Percentiles rank a stretch among this genome's conserved stretches.
Evolutionary conservation across 2,797 vertebrate genomes (phyloP).

Genomic region (Manis crassicaudata): DNA sequence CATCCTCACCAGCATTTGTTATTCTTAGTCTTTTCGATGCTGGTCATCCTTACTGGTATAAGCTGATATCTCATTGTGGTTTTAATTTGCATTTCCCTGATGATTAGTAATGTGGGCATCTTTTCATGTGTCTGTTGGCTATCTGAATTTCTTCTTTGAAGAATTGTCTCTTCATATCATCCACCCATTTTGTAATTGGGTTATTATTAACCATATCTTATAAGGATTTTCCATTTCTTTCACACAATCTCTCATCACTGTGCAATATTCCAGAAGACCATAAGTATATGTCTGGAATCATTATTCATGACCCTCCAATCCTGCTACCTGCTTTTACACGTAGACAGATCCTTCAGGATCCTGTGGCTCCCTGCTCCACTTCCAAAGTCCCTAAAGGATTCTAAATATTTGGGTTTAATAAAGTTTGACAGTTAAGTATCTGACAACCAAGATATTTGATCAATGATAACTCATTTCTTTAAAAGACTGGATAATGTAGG

Average conservation of each 20-base stretch:
- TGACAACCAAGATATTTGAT: neutral
- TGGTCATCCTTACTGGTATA: too few species aligned
- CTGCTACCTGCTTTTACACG: neutral
- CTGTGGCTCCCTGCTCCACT: fast-evolving
- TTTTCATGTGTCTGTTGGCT: too few species aligned
- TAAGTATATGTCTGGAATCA: neutral
- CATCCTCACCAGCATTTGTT: too few species aligned
- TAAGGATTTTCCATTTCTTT: neutral
- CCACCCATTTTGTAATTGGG: too few species aligned
- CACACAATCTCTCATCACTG: neutral
- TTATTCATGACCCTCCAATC: neutral
- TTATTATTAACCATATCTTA: neutral
- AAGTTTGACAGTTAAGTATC: neutral
- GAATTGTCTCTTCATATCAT: too few species aligned
- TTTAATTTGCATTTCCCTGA: too few species aligned
- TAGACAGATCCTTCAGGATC: neutral
- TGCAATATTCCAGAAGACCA: neutral
- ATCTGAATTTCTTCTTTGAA: too few species aligned
- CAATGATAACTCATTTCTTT: neutral
- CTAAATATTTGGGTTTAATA: neutral
- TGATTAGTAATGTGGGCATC: too few species aligned
- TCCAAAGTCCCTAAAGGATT: neutral
- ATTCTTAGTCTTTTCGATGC: too few species aligned
- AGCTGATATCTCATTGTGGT: too few species aligned
- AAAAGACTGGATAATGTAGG: neutral